phyloP scores from a whole-genome alignment of 2,888 invertebrate species.

The Octonoba sinensis region DNA sequence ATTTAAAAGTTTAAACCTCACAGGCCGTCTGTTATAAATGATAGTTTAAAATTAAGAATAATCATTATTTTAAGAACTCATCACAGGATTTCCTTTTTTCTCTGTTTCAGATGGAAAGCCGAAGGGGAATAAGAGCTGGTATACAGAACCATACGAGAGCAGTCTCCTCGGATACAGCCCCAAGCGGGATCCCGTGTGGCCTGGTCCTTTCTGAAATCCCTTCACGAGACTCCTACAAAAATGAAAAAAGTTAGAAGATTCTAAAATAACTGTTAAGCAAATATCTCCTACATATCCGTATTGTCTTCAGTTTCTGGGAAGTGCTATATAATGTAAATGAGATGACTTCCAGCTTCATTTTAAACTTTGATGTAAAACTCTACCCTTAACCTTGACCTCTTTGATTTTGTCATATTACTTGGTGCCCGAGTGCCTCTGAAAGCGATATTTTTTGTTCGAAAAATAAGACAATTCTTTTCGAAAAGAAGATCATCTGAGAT shows the following conservation, averaged over 20 bases:
- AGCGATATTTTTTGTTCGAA: background rate
- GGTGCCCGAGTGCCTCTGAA: constrained; percentile 22
- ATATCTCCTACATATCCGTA: constrained; percentile 52
- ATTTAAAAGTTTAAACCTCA: too few species aligned
- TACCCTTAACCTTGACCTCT: constrained; percentile 31
- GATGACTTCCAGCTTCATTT: constrained; percentile 53
- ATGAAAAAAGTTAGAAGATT: constrained; percentile 39
- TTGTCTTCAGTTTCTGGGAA: constrained; percentile 56
- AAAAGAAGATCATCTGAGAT: too few species aligned
- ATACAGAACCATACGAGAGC: constrained; percentile 34
- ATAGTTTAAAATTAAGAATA: too few species aligned
- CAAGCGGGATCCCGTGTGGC: constrained; percentile 51
- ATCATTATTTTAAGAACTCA: too few species aligned
- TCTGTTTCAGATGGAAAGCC: constrained; percentile 47
- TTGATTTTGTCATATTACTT: background rate
- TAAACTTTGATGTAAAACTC: constrained; percentile 35
- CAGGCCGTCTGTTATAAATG: too few species aligned
- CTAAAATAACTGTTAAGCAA: constrained; percentile 55
- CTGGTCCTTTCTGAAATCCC: constrained; percentile 47
- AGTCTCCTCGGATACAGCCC: constrained; percentile 34
- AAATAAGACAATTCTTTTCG: background rate
- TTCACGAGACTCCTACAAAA: constrained; percentile 5
- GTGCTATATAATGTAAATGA: constrained; percentile 19
- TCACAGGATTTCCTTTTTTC: background rate
- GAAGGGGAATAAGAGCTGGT: constrained; percentile 48